Base-by-base conservation (phyloP, 2,888 invertebrate species). In the Creontiades dilutus region DNA sequence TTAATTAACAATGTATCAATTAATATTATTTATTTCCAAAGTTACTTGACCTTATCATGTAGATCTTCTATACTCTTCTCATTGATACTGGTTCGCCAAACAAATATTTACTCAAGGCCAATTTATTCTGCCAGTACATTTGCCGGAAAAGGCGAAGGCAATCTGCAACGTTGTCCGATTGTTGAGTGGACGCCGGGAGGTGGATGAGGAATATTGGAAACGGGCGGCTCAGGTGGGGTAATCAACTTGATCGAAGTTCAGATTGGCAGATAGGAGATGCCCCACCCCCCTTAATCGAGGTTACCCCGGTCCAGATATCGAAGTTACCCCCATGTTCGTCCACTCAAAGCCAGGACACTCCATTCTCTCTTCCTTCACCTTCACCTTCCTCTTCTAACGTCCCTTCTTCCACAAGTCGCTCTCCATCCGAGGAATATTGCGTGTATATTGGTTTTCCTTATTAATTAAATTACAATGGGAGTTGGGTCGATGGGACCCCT, bases 231-330 rank as follows among this genome's bases (percentile, higher is more conserved):
- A 75, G 75, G 75, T 75, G 75, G 28, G 75, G 75, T 75, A 75
- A 75, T 75, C 75, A 75, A 75, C 75, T 75, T 75, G 75, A 75
- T 75, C 75, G 75, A 75, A 75, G 75, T 75, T 75, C 75, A 75
- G 75, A 75, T 75, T 75, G 75, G 75, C 75, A 75, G 75, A 75
- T 19, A 19, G 28, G 19, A 2, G 19, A n/a, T 19, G 16, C 28
- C 75, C 19, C 19, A 13, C 23, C 75, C n/a, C 68, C 19, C 75
- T 37, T 12, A 16, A 52, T 52, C 52, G 16, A 52, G 11, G 52
- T 52, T 37, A 37, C 37, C 37, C 52, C 52, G 11, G 14, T 11
- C 52, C 52, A 52, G 52, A 16, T 52, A 52, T 52, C 52, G 52
- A 13, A 52, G 52, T 52, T 52, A 52, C 52, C 37, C 37, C 37